Evolutionary conservation across 35 echinoderm and acorn worm genomes (phyloP), one percentile per base, ranked within the genome.

Genomic region (Holothuria glaberrima): DNA sequence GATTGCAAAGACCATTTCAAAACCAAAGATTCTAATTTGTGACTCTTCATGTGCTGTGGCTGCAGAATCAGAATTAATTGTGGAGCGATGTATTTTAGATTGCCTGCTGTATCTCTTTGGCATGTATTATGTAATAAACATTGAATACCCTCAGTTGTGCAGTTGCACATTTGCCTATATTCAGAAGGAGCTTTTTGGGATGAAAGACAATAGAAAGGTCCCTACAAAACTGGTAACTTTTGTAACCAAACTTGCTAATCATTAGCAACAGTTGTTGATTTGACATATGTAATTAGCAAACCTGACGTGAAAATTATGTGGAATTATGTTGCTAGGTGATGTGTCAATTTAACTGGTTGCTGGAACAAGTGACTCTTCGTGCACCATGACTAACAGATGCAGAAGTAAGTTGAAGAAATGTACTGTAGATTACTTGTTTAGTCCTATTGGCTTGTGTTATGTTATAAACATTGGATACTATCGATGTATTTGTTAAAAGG

Each of bases 191-290:
- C 19, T 64, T 64, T 64, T 64, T 64, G 60, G 60, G 12, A 64
- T 64, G 2, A 64, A 64, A 64, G 60, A 64, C 12, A 64, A 64
- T 64, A 64, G 60, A 12, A 64, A 64, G 60, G 60, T 64, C 60
- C 60, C 60, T 64, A 64, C 60, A 64, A 64, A 64, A 64, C 60
- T 64, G 19, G 60, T 64, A 14, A 64, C 60, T 64, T 64, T 64
- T 64, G 60, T 64, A 5, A 64, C 60, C 3, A 64, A 64, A 64
- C 19, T 64, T 64, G 60, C 60, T 64, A 64, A 27, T 14, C 4
- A 41, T 41, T 41, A 41, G 36, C 36, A 41, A 4, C 36, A 41
- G n/a, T n/a, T n/a, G n/a, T n/a, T n/a, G n/a, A n/a, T n/a, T n/a
- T n/a, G n/a, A n/a, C n/a, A n/a, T n/a, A n/a, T n/a, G n/a, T n/a